Conservation (phyloP, 2,113 vertebrate species). For the Felis chaus region DNA sequence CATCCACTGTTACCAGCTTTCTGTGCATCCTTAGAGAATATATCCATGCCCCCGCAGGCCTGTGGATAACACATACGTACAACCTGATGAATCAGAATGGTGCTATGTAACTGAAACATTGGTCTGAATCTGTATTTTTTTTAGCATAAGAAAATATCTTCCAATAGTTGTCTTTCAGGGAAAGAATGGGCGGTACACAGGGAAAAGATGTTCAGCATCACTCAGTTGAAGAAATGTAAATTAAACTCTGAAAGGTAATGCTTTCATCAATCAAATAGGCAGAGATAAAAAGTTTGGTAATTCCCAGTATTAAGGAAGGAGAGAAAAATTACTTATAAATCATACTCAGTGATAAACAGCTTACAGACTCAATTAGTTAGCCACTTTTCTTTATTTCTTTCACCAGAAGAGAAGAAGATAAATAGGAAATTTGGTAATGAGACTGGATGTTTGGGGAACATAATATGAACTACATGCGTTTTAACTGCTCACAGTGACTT, state of each 20-base stretch:
- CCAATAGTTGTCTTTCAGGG: neutral
- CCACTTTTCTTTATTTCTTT: conserved; percentile 18
- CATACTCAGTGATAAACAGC: neutral
- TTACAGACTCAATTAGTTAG: conserved; percentile 51
- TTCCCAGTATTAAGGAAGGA: neutral
- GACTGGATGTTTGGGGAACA: conserved; percentile 7
- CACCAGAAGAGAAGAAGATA: conserved; percentile 41
- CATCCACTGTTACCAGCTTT: neutral
- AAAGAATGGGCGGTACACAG: neutral
- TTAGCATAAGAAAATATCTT: neutral
- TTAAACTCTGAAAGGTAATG: conserved; percentile 31
- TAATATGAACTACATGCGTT: conserved; percentile 9
- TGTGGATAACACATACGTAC: neutral
- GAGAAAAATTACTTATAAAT: conserved; percentile 40
- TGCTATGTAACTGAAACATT: neutral
- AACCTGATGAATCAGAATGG: neutral
- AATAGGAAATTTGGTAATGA: conserved; percentile 24
- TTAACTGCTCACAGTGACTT: neutral
- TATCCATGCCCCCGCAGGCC: neutral
- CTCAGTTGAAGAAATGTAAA: conserved; percentile 25
- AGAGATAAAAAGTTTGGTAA: conserved; percentile 39
- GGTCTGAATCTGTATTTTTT: neutral
- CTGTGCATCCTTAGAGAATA: neutral
- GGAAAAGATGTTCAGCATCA: neutral
- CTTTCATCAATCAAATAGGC: conserved; percentile 42